These are phyloP conservation scores for Penaeus vannamei DNA, from an alignment of 1,140 invertebrate genomes.

Conservation along the genomic window DNA sequence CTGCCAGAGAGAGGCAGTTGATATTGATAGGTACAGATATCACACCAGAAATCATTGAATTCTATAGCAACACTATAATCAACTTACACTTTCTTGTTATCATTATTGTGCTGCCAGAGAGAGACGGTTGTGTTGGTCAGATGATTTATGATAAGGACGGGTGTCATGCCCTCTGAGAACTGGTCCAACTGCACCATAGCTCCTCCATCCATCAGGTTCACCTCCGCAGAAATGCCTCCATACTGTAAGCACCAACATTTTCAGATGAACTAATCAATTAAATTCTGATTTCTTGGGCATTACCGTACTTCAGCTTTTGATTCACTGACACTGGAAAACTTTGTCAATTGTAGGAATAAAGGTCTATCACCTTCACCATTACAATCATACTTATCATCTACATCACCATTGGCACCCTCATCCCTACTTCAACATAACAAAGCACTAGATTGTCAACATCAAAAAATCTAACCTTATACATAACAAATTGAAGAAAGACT, in stretches of 20 bases:
- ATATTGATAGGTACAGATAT: background rate
- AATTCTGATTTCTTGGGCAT: background rate
- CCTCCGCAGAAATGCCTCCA: conserved; percentile 59
- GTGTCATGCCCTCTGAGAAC: conserved; percentile 40
- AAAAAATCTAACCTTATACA: background rate
- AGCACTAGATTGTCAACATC: background rate
- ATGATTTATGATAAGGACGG: conserved; percentile 56
- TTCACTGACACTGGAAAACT: background rate
- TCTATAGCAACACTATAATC: background rate
- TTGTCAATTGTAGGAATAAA: background rate
- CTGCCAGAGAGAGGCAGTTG: conserved; percentile 53
- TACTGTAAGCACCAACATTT: conserved; percentile 33
- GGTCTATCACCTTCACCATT: no score
- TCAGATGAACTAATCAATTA: background rate
- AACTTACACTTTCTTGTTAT: conserved; percentile 53
- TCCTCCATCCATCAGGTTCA: conserved; percentile 54
- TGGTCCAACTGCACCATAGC: conserved; percentile 52
- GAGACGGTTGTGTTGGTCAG: conserved; percentile 45
- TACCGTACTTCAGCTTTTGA: no score
- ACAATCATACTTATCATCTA: no score
- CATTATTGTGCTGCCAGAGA: conserved; percentile 54
- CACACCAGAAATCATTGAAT: background rate
- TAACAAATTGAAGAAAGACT: background rate
- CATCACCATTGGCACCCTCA: no score
- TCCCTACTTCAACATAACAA: no score